Evolutionary conservation across 2,113 vertebrate genomes (phyloP).

Genomic region (Hypanus sabinus): DNA sequence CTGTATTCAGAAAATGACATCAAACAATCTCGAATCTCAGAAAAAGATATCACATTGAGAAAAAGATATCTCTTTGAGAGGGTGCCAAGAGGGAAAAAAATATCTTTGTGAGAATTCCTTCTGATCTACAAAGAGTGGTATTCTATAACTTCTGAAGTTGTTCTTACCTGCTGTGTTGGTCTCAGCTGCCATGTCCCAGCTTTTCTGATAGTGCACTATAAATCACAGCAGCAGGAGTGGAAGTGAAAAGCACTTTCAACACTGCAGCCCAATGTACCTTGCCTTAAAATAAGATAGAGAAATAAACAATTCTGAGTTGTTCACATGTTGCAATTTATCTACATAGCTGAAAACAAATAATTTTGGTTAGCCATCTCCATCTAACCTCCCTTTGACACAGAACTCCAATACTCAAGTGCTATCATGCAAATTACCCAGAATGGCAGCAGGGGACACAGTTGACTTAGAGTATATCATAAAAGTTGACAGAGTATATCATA

Average conservation of each 20-base stretch:
- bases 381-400: neutral
- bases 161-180: neutral
- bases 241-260: neutral
- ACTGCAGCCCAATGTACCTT: neutral
- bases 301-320: neutral
- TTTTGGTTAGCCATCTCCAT: no score
- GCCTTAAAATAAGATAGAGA: neutral
- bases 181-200: neutral
- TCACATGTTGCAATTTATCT: neutral
- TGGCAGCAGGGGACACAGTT: constrained; percentile 36
- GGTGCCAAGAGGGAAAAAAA: neutral
- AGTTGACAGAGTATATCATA: no score
- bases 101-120: neutral
- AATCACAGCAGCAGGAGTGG: neutral
- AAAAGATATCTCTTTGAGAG: no score
- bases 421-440: constrained; percentile 1
- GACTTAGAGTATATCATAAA: constrained; percentile 27
- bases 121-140: neutral
- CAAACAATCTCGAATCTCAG: no score
- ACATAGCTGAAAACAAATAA: neutral
- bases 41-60: no score
- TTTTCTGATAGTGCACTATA: neutral
- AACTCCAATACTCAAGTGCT: constrained; percentile 23
- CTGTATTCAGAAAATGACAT: no score
- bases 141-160: neutral